Conservation (phyloP, 1,140 invertebrate species). For the Dysdera silvatica region DNA sequence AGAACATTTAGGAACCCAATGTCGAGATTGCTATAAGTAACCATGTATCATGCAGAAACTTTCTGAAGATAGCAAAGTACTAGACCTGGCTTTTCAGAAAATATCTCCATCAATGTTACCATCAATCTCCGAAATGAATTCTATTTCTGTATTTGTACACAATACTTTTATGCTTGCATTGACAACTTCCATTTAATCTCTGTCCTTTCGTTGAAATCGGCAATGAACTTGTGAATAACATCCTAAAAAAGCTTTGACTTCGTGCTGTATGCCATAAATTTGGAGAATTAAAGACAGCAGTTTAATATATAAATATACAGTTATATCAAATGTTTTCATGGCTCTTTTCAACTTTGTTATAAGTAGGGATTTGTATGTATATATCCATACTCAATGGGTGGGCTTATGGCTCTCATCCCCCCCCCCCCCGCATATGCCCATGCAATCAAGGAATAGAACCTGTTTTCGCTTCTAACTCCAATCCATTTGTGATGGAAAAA, state of each 20-base stretch:
- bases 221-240: slow-evolving; percentile 17
- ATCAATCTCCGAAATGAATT: background rate
- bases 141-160: background rate
- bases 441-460: no score
- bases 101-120: background rate
- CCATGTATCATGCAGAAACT: slow-evolving; percentile 18
- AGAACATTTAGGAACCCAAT: slow-evolving; percentile 4
- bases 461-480: no score
- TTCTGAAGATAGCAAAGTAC: background rate
- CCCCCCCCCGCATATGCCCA: no score
- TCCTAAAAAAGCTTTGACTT: slow-evolving; percentile 28
- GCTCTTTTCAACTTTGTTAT: no score
- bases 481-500: no score
- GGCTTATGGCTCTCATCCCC: no score
- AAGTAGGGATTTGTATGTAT: no score
- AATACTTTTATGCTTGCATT: background rate
- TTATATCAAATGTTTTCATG: no score
- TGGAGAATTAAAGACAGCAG: slow-evolving; percentile 30
- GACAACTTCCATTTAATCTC: slow-evolving; percentile 1
- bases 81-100: background rate
- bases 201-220: slow-evolving; percentile 4
- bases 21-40: background rate
- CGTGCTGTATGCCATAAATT: slow-evolving; percentile 32
- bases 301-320: slow-evolving; percentile 34
- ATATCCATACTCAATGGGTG: no score